Evolutionary conservation across 1,140 invertebrate genomes (phyloP).

Genomic region (Drosophila pseudoananassae): DNA sequence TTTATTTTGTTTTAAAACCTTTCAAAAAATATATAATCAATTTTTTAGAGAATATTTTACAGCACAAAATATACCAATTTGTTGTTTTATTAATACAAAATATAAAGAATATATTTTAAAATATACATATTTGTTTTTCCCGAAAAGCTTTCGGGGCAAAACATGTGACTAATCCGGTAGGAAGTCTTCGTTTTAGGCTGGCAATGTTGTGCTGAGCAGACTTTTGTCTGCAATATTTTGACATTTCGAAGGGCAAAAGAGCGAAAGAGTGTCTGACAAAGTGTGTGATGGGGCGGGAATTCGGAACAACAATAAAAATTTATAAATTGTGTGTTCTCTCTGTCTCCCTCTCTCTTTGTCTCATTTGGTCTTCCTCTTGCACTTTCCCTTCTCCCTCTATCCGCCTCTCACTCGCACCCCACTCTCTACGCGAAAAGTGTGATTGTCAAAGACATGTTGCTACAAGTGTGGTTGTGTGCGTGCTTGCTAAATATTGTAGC

Average conservation of each 20-base stretch:
- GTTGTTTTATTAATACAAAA: not conserved
- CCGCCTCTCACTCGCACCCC: no score
- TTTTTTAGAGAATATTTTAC: not conserved
- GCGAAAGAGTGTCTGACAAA: constrained; percentile 6
- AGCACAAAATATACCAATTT: not conserved
- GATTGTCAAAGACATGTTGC: constrained; percentile 46
- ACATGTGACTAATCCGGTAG: constrained; percentile 60
- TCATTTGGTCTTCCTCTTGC: not conserved
- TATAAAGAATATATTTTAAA: not conserved
- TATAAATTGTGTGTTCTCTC: constrained; percentile 47
- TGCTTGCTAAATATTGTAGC: constrained; percentile 51
- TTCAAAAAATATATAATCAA: constrained; percentile 9
- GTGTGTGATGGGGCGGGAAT: constrained; percentile 2
- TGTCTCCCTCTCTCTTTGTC: not conserved
- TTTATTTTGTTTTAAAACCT: not conserved
- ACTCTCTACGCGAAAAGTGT: no score
- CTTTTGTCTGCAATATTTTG: constrained; percentile 76
- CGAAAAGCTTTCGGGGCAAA: constrained; percentile 20
- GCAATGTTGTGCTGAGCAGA: constrained; percentile 43
- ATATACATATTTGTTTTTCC: not conserved
- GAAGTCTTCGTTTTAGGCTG: constrained; percentile 29
- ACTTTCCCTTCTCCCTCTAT: not conserved
- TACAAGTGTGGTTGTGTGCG: constrained; percentile 16
- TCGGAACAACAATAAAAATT: constrained; percentile 64
- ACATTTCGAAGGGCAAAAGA: constrained; percentile 80